Evolutionary conservation across 1,140 invertebrate species (phyloP).

Genomic region (Cyclina sinensis): DNA sequence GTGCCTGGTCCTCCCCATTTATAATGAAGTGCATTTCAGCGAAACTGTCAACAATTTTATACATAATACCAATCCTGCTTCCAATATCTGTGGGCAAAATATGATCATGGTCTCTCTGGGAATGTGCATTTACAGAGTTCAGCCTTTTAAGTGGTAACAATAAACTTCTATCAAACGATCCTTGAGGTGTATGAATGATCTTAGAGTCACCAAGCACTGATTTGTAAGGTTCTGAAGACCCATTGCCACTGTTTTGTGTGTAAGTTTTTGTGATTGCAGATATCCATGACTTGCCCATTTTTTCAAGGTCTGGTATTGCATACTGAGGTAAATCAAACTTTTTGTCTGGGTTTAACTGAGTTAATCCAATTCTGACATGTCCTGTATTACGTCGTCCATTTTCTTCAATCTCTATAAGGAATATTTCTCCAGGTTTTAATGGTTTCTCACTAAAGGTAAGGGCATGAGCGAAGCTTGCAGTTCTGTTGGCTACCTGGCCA

Average conservation of each 20-base stretch:
- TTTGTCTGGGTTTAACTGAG: conserved; percentile 88
- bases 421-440: conserved; percentile 93
- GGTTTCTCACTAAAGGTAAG: conserved; percentile 96
- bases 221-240: conserved; percentile 72
- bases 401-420: conserved; percentile 97
- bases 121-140: conserved; percentile 57
- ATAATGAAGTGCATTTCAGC: conserved; percentile 98
- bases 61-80: conserved; percentile 97
- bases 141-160: conserved; percentile 89
- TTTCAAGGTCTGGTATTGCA: conserved; percentile 95
- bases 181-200: conserved; percentile 92
- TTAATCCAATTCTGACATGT: conserved; percentile 96
- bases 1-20: conserved; percentile 92
- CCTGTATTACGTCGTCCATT: conserved; percentile 98
- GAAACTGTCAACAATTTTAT: conserved; percentile 90
- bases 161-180: conserved; percentile 91
- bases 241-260: conserved; percentile 69
- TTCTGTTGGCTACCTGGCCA: conserved; percentile 95
- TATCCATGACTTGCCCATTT: conserved; percentile 96
- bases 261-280: conserved; percentile 92
- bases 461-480: conserved; percentile 96
- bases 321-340: conserved; percentile 91
- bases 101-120: conserved; percentile 71
- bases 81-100: conserved; percentile 93
- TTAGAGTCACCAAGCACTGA: conserved; percentile 87